These are phyloP conservation scores for Papilio machaon DNA, from an alignment of 1,140 invertebrate genomes.

Conservation along the genomic window DNA sequence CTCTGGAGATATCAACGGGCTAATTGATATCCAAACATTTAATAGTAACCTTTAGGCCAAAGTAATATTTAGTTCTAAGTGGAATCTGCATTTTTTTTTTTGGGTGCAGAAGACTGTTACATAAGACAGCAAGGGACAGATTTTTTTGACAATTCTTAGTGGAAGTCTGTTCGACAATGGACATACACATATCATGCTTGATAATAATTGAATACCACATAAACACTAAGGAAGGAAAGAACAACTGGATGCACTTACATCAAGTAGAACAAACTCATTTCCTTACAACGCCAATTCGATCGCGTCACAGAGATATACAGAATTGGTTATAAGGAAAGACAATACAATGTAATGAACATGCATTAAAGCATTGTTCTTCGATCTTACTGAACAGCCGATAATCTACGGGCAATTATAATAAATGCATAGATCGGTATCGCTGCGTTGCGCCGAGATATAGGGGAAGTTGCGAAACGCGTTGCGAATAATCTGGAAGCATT, in stretches of 20 bases:
- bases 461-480: slow-evolving; percentile 49
- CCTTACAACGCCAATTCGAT: slow-evolving; percentile 22
- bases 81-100: neutral
- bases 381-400: slow-evolving; percentile 11
- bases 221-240: neutral
- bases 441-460: slow-evolving; percentile 40
- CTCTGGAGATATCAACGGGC: neutral
- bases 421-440: slow-evolving; percentile 48
- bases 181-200: neutral
- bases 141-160: neutral
- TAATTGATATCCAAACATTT: slow-evolving; percentile 11
- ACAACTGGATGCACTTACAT: neutral
- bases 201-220: neutral
- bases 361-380: slow-evolving; percentile 22
- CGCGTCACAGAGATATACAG: neutral
- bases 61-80: neutral
- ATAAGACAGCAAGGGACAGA: too few species aligned
- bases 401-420: slow-evolving; percentile 39
- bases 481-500: slow-evolving; percentile 52
- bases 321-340: slow-evolving; percentile 18
- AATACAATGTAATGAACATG: slow-evolving; percentile 22
- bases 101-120: neutral
- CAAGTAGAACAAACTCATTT: slow-evolving; percentile 4
- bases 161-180: neutral
- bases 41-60: neutral